A percentile compares a stretch with the other conserved stretches of the same genome.
Evolutionary conservation across 2,797 vertebrate species (phyloP).

Genomic region (Semaprochilodus insignis): DNA sequence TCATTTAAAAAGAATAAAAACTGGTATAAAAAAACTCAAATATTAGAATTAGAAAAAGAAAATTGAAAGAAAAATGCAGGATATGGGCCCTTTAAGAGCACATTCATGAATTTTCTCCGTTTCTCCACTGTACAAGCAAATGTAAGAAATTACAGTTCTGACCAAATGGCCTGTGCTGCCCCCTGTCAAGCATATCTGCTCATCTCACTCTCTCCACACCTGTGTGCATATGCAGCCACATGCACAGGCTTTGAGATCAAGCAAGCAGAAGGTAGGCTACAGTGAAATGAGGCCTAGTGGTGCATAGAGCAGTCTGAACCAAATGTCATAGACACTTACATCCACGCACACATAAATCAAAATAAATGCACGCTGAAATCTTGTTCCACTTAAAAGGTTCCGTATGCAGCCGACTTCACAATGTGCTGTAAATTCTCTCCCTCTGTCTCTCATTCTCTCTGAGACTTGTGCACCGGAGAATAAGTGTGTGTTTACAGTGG

Average conservation of each 20-base stretch:
- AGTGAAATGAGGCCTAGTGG: slow-evolving; percentile 11
- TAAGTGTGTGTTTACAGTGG: slow-evolving; percentile 57
- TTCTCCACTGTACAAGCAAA: neutral
- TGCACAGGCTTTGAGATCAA: neutral
- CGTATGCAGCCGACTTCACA: slow-evolving; percentile 34
- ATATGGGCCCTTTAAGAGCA: neutral
- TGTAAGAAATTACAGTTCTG: neutral
- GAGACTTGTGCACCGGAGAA: slow-evolving; percentile 41
- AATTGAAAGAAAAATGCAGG: neutral
- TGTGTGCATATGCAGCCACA: slow-evolving; percentile 1
- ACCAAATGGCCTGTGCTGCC: neutral
- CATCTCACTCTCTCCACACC: slow-evolving; percentile 4
- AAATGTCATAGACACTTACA: slow-evolving; percentile 16
- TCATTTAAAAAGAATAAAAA: too few relatives aligned
- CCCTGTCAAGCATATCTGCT: neutral
- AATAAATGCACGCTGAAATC: slow-evolving; percentile 25
- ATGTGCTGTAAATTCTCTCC: slow-evolving; percentile 35
- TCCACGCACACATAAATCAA: slow-evolving; percentile 17
- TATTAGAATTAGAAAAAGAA: neutral
- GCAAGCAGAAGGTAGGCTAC: neutral
- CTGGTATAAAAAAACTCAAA: neutral
- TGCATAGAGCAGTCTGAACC: slow-evolving; percentile 11
- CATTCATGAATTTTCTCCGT: neutral
- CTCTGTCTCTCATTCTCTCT: slow-evolving; percentile 18
- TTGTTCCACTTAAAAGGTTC: slow-evolving; percentile 25